Evolutionary conservation across 2,888 invertebrate species (phyloP), one percentile per base, ranked within the genome.

Genomic region (Sphaerophoria rueppellii): DNA sequence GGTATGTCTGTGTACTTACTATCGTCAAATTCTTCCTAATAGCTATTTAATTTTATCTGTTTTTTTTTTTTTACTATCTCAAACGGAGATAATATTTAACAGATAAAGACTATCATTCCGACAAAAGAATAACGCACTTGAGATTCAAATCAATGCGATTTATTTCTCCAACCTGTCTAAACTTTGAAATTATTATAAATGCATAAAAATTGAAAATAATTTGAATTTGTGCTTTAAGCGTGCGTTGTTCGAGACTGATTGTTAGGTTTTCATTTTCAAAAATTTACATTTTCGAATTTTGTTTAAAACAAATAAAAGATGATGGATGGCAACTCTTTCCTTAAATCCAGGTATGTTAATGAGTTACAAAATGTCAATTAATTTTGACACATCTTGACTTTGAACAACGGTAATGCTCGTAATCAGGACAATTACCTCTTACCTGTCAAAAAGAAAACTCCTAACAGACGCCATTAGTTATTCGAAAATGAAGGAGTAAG

Each of bases 31-130:
- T 83, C 74, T 75, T 70, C 70, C 78, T 78, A 78, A 78, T 60
- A 74, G 57, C 70, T 81, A 74, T 77, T 78, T 78, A 54, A 71
- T 75, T 77, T 82, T 83, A 83, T 83, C 75, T 74, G 70, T 73
- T 69, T 2, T 61, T 77, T 73, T n/a, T 60, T 57, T 52, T 71
- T 63, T 52, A 60, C 50, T 76, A 63, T 78, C 71, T 72, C 54
- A 54, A 54, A 67, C 4, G 11, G 35, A 67, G 67, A 67, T 67
- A 67, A 54, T 72, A 63, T 57, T 24, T 14, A 74, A 70, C 35
- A 79, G 79, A 79, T 79, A 83, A 83, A 60, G 71, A 67, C 71
- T 57, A 74, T 78, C 24, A 24, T 24, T 24, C 54, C 60, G 71
- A 83, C 60, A 83, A 71, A 73, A 70, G 65, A 65, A 76, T 48